phyloP scores from a whole-genome alignment of 2,113 vertebrate species.

The Clarias magur region DNA sequence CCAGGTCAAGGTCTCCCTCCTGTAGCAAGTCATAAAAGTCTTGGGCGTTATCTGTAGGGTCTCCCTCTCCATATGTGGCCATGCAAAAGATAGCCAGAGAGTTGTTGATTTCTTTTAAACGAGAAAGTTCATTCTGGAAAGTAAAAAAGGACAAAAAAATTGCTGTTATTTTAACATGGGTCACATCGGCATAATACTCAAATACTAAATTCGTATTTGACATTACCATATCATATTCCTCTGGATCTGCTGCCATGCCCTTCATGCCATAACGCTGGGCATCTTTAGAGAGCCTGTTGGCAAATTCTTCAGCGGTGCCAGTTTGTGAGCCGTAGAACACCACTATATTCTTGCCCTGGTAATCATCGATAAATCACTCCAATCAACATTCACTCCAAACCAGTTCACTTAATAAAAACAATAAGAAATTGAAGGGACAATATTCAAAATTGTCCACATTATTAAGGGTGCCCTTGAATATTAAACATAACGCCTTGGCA shows the following conservation, averaged over 20 bases:
- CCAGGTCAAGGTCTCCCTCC: slow-evolving; percentile 81
- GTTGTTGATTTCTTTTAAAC: slow-evolving; percentile 86
- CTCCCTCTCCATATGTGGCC: slow-evolving; percentile 96
- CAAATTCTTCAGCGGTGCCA: slow-evolving; percentile 93
- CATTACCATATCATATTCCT: slow-evolving; percentile 95
- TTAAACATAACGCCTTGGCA: neutral
- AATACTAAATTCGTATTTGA: too few relatives aligned
- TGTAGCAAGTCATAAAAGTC: slow-evolving; percentile 98
- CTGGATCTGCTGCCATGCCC: slow-evolving; percentile 93
- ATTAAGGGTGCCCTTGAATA: neutral
- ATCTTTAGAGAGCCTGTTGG: slow-evolving; percentile 92
- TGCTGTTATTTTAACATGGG: neutral
- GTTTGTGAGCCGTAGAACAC: slow-evolving; percentile 98
- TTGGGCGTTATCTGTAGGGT: slow-evolving; percentile 96
- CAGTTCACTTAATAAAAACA: neutral
- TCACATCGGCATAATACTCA: neutral
- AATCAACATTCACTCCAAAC: neutral
- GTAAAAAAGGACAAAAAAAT: neutral
- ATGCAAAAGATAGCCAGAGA: slow-evolving; percentile 94
- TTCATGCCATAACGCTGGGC: slow-evolving; percentile 95
- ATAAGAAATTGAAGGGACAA: neutral
- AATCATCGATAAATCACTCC: too few relatives aligned
- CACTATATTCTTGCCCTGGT: slow-evolving; percentile 88
- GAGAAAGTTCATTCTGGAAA: slow-evolving; percentile 83
- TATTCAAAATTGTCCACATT: neutral